Evolutionary conservation across 2,113 vertebrate species (phyloP).

Genomic region (Pachyramphus minor): DNA sequence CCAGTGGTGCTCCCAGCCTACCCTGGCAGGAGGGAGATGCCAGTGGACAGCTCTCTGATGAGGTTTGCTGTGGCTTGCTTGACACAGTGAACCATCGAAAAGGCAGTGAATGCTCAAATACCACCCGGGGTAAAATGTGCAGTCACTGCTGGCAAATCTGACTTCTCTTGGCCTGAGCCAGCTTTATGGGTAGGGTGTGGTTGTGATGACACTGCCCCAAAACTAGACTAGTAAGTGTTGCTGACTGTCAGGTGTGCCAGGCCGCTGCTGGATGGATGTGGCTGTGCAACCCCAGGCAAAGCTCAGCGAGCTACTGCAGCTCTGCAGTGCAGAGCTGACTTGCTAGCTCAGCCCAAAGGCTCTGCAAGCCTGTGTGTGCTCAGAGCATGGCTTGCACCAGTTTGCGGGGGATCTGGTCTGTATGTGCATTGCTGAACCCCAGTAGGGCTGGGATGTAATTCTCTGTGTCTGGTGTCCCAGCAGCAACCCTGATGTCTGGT

Average conservation of each 20-base stretch:
- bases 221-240: background rate
- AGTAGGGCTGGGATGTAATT: rapidly evolving
- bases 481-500: background rate
- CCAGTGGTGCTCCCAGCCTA: background rate
- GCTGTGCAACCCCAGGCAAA: background rate
- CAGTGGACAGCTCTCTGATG: background rate
- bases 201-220: background rate
- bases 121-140: background rate
- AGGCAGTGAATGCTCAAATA: background rate
- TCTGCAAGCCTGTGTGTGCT: background rate
- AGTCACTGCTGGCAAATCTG: background rate
- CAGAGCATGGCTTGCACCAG: too few relatives aligned
- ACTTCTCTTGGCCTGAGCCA: background rate
- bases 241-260: background rate
- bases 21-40: background rate
- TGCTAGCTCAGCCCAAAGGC: background rate
- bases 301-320: background rate
- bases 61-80: rapidly evolving
- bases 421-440: rapidly evolving
- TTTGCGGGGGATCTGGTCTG: background rate
- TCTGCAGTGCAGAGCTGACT: background rate
- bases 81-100: rapidly evolving
- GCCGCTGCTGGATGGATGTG: background rate
- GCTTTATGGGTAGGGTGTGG: background rate
- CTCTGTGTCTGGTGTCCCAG: rapidly evolving